Percentiles rank a stretch among this genome's conserved stretches.
Evolutionary conservation across 2,888 invertebrate genomes (phyloP).

Genomic region (Hypomecis punctinalis): DNA sequence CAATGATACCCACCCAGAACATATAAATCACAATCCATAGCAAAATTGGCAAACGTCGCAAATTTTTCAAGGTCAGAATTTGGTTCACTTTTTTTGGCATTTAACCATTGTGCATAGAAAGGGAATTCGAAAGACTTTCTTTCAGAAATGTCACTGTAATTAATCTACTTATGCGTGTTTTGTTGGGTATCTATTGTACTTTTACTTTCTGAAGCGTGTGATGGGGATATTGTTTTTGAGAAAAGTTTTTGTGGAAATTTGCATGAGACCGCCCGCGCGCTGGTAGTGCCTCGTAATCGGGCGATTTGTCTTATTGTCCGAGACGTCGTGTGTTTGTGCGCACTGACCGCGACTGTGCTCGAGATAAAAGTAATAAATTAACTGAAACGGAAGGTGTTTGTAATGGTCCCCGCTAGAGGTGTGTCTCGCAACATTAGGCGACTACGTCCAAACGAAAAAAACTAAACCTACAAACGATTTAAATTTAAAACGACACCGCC

Average conservation of each 20-base stretch:
- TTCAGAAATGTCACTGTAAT: slow-evolving; percentile 69
- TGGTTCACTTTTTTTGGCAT: slow-evolving; percentile 51
- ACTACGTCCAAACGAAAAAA: slow-evolving; percentile 42
- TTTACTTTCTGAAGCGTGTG: slow-evolving; percentile 75
- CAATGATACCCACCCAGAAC: slow-evolving; percentile 62
- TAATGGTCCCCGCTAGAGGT: slow-evolving; percentile 73
- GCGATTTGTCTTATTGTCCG: slow-evolving; percentile 83
- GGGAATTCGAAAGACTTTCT: slow-evolving; percentile 74
- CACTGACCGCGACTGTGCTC: slow-evolving; percentile 78
- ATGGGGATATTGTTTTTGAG: slow-evolving; percentile 54
- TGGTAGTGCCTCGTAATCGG: slow-evolving; percentile 82
- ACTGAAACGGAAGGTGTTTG: slow-evolving; percentile 80
- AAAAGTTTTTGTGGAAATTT: slow-evolving; percentile 64
- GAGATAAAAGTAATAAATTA: slow-evolving; percentile 84
- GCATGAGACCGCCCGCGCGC: slow-evolving; percentile 78
- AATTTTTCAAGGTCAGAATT: slow-evolving; percentile 72
- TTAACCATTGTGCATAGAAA: slow-evolving; percentile 58
- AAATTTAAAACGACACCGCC: slow-evolving; percentile 36
- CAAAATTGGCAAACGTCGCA: slow-evolving; percentile 78
- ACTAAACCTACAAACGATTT: slow-evolving; percentile 38
- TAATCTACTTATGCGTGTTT: slow-evolving; percentile 74
- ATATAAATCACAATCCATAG: slow-evolving; percentile 78
- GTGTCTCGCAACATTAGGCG: slow-evolving; percentile 66
- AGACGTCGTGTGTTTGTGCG: slow-evolving; percentile 80
- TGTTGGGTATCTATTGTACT: slow-evolving; percentile 66